Conservation (phyloP, 2,888 invertebrate genomes). For the Lepetodrilus schrolli region DNA sequence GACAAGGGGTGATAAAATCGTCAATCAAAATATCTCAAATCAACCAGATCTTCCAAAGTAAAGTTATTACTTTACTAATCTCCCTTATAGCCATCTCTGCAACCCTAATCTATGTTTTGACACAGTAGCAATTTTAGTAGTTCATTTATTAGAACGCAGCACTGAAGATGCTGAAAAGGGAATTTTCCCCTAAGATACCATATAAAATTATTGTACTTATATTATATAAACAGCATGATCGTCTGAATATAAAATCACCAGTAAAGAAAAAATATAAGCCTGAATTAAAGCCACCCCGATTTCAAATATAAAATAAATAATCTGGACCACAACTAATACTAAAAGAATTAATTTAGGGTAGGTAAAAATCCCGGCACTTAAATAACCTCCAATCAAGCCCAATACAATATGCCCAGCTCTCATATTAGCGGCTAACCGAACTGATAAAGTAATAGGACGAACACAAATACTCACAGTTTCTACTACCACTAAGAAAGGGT, state of each 20-base stretch:
- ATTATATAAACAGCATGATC: constrained; percentile 40
- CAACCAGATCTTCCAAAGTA: too few relatives aligned
- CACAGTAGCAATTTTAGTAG: too few relatives aligned
- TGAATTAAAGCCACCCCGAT: constrained; percentile 53
- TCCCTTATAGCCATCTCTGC: too few relatives aligned
- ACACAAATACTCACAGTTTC: constrained; percentile 85
- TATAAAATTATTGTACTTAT: neutral
- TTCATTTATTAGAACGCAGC: constrained; percentile 3
- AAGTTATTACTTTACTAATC: too few relatives aligned
- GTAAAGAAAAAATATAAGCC: constrained; percentile 53
- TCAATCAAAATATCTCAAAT: too few relatives aligned
- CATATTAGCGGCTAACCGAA: constrained; percentile 86
- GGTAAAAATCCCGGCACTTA: constrained; percentile 29
- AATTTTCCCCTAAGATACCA: neutral
- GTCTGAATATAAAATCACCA: constrained; percentile 47
- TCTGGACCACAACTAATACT: constrained; percentile 31
- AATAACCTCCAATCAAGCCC: constrained; percentile 78
- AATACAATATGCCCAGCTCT: constrained; percentile 84
- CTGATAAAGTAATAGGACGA: constrained; percentile 82
- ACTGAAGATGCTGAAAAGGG: constrained; percentile 8
- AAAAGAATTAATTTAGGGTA: neutral
- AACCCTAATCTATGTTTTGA: too few relatives aligned
- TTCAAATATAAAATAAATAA: constrained; percentile 48
- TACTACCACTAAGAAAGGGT: constrained; percentile 85
- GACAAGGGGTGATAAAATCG: constrained; percentile 35